phyloP scores from a whole-genome alignment of 2,113 vertebrate species.

The Urocolius indicus region DNA sequence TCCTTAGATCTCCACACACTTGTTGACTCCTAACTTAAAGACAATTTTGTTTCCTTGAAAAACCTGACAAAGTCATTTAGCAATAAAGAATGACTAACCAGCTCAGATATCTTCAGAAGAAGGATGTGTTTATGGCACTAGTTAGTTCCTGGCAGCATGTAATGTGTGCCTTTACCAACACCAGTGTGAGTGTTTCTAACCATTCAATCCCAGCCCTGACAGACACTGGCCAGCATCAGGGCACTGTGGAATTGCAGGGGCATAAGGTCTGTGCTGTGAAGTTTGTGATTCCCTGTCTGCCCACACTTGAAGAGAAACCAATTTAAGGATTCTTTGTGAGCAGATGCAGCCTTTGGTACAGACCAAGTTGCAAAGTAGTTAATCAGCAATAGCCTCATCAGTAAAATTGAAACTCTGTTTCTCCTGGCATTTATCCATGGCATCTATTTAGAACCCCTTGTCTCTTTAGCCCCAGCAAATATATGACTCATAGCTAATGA shows the following conservation, averaged over 20 bases:
- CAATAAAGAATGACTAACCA: slow-evolving; percentile 45
- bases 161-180: neutral
- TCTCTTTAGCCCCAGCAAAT: neutral
- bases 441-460: neutral
- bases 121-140: slow-evolving; percentile 49
- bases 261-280: neutral
- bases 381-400: neutral
- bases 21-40: neutral
- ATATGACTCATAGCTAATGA: neutral
- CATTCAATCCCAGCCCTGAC: neutral
- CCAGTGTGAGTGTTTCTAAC: neutral
- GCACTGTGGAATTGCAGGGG: accelerated
- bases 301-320: neutral
- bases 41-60: slow-evolving; percentile 32
- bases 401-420: neutral
- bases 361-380: neutral
- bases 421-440: neutral
- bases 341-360: neutral
- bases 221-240: neutral
- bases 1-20: neutral
- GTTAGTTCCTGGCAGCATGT: slow-evolving; percentile 29
- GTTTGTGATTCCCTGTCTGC: neutral
- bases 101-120: neutral
- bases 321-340: neutral
- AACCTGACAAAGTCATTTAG: slow-evolving; percentile 51